Percentiles rank a stretch among this genome's conserved stretches.
phyloP scores from a whole-genome alignment of 2,797 vertebrate species.

The Sebastes variabilis region DNA sequence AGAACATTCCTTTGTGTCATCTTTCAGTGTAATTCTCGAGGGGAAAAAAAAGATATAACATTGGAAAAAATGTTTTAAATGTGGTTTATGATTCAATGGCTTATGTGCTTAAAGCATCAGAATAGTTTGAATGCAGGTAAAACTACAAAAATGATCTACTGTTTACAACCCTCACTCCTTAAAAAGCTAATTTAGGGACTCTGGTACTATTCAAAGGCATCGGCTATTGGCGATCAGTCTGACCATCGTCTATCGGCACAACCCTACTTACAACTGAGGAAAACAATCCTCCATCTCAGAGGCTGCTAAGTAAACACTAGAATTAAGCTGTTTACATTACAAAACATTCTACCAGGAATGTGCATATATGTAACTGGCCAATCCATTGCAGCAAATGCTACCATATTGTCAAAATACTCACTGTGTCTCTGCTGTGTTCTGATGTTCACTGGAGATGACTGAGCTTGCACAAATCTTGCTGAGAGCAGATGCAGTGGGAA shows the following conservation, averaged over 20 bases:
- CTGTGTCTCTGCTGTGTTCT: not conserved
- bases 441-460: not conserved
- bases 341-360: not conserved
- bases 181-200: not conserved
- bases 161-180: not conserved
- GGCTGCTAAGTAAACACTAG: not conserved
- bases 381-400: not conserved
- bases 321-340: not conserved
- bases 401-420: conserved; percentile 2
- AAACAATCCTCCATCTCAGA: not conserved
- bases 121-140: not conserved
- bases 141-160: too few species aligned
- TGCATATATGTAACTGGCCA: too few species aligned
- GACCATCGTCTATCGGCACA: too few species aligned
- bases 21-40: not conserved
- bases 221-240: too few species aligned
- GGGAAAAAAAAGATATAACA: too few species aligned
- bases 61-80: not conserved
- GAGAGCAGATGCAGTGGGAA: not conserved
- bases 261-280: not conserved
- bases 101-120: not conserved
- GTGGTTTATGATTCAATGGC: not conserved
- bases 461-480: not conserved
- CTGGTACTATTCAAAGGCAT: not conserved
- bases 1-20: not conserved